phyloP scores from a whole-genome alignment of 2,113 vertebrate genomes.

The Ellobius talpinus region DNA sequence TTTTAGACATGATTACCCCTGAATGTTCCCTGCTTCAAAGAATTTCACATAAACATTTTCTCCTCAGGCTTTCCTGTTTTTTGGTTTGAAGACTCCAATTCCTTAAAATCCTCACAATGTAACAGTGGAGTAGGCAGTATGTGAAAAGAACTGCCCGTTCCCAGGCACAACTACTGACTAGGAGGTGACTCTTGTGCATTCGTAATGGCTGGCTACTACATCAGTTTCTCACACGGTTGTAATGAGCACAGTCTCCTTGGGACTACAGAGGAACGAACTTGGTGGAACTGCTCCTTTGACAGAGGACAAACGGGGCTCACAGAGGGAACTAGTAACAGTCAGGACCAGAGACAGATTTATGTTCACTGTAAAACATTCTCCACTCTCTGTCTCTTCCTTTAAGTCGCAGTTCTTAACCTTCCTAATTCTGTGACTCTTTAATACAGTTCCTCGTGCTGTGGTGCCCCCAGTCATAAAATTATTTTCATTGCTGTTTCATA shows the following conservation, averaged over 20 bases:
- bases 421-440: neutral
- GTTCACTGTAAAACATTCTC: neutral
- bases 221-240: neutral
- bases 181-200: neutral
- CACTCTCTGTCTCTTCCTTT: neutral
- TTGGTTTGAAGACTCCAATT: neutral
- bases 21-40: neutral
- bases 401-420: neutral
- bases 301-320: neutral
- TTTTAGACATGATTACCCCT: neutral
- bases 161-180: neutral
- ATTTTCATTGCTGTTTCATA: neutral
- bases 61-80: neutral
- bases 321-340: neutral
- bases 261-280: neutral
- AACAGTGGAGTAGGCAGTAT: neutral
- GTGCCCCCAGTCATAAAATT: neutral
- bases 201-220: neutral
- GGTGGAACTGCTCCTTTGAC: neutral
- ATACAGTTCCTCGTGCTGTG: neutral
- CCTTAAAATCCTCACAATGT: neutral
- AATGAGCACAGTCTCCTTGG: neutral
- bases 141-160: neutral
- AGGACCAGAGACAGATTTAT: neutral
- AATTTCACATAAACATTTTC: neutral